Percentiles rank a stretch among this genome's conserved stretches.
Evolutionary conservation across 2,888 invertebrate species (phyloP).

Genomic region (Melipona bicolor): DNA sequence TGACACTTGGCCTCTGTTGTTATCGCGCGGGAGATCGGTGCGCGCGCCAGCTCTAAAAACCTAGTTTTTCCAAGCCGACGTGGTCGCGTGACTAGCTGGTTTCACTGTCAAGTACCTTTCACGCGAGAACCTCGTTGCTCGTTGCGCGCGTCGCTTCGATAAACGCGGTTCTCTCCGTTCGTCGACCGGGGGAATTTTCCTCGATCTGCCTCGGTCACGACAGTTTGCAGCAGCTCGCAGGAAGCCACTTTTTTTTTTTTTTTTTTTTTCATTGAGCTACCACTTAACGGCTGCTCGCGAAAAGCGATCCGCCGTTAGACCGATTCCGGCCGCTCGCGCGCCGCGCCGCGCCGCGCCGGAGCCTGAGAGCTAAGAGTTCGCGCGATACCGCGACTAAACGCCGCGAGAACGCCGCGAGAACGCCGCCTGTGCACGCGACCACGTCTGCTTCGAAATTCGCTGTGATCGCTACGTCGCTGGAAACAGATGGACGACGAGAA

Average conservation of each 20-base stretch:
- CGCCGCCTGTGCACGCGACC: no score
- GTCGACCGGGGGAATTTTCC: not conserved
- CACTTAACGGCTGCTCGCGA: slow-evolving; percentile 28
- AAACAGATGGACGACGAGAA: slow-evolving; percentile 8
- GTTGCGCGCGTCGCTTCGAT: slow-evolving; percentile 1
- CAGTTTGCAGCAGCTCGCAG: no score
- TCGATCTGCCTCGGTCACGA: not conserved
- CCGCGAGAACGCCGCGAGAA: not conserved
- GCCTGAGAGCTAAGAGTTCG: not conserved
- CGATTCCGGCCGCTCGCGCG: not conserved
- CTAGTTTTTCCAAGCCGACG: slow-evolving; percentile 59
- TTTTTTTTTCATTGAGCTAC: slow-evolving; percentile 2
- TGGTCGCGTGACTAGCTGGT: slow-evolving; percentile 51
- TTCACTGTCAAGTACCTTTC: slow-evolving; percentile 62
- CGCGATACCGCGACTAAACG: not conserved
- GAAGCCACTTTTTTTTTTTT: not conserved
- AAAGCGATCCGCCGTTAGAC: slow-evolving; percentile 14
- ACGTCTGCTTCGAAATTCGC: slow-evolving; percentile 24
- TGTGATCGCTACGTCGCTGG: slow-evolving; percentile 22
- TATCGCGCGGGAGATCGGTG: slow-evolving; percentile 55
- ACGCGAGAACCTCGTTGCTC: slow-evolving; percentile 42
- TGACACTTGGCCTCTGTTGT: slow-evolving; percentile 49
- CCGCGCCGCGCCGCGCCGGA: not conserved
- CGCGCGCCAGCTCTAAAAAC: slow-evolving; percentile 58
- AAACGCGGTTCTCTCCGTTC: not conserved